These are phyloP conservation scores for Dryomyza anilis DNA, from an alignment of 2,888 invertebrate genomes.

Conservation along the genomic window DNA sequence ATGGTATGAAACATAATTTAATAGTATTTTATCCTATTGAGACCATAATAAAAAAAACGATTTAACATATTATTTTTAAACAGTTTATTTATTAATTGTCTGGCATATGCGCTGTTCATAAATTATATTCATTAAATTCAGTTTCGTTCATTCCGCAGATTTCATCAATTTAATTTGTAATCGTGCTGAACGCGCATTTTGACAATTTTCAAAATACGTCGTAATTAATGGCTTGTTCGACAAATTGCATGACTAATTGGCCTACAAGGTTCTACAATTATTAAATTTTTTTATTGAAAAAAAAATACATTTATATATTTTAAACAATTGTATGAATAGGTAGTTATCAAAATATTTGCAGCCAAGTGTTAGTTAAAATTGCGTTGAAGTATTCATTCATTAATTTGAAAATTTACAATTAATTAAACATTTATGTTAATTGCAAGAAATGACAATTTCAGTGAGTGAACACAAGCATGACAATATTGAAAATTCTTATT, in stretches of 20 bases:
- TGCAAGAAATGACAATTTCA: too few species aligned
- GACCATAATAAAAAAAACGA: too few species aligned
- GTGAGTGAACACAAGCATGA: neutral
- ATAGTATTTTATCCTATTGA: too few species aligned
- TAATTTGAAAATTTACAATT: neutral
- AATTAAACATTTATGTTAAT: neutral
- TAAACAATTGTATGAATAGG: neutral
- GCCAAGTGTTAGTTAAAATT: neutral
- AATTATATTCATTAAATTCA: neutral
- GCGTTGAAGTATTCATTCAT: neutral
- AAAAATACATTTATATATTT: neutral
- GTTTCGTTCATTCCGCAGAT: neutral
- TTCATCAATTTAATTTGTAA: conserved; percentile 15
- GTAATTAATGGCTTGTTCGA: neutral
- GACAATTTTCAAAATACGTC: neutral
- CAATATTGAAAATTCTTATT: too few species aligned
- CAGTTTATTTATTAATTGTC: conserved; percentile 1
- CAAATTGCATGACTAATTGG: neutral
- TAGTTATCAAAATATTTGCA: neutral
- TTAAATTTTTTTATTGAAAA: neutral
- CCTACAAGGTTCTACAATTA: neutral
- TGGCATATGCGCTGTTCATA: neutral
- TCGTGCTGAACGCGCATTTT: conserved; percentile 9
- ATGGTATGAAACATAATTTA: too few species aligned
- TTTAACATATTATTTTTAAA: too few species aligned